These are phyloP conservation scores for Drosophila eohydei DNA, from an alignment of 2,888 invertebrate genomes.

Conservation along the genomic window DNA sequence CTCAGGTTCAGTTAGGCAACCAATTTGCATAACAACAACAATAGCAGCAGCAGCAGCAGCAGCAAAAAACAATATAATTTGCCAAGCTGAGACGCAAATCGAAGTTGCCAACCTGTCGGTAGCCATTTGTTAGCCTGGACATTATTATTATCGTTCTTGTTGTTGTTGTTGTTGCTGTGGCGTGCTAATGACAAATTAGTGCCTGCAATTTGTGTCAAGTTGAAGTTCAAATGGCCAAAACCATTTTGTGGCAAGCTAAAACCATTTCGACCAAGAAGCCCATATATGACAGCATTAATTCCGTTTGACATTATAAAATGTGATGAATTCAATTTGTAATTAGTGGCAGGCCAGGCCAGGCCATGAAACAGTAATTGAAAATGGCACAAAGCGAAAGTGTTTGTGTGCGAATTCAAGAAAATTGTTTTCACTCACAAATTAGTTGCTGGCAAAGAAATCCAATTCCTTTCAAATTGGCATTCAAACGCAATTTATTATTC, in stretches of 20 bases:
- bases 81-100: conserved; percentile 38
- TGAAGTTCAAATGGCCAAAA: conserved; percentile 47
- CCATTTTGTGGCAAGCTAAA: conserved; percentile 17
- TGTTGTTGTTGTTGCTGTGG: conserved; percentile 19
- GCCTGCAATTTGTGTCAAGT: conserved; percentile 61
- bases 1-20: conserved; percentile 38
- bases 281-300: conserved; percentile 9
- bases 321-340: conserved; percentile 51
- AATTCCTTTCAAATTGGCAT: neutral
- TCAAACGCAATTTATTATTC: neutral
- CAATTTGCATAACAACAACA: conserved; percentile 46
- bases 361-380: conserved; percentile 37
- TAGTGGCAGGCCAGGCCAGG: conserved; percentile 17
- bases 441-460: conserved; percentile 9
- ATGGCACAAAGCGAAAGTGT: conserved; percentile 13
- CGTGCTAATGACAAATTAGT: conserved; percentile 65
- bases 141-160: conserved; percentile 9
- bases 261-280: conserved; percentile 10
- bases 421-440: conserved; percentile 35
- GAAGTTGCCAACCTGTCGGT: conserved; percentile 52
- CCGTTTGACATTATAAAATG: conserved; percentile 34
- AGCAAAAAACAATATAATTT: conserved; percentile 18
- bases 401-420: conserved; percentile 6
- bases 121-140: conserved; percentile 33
- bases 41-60: neutral